Base-by-base conservation (phyloP, 2,797 vertebrate genomes). In the Austrolebias charrua region DNA sequence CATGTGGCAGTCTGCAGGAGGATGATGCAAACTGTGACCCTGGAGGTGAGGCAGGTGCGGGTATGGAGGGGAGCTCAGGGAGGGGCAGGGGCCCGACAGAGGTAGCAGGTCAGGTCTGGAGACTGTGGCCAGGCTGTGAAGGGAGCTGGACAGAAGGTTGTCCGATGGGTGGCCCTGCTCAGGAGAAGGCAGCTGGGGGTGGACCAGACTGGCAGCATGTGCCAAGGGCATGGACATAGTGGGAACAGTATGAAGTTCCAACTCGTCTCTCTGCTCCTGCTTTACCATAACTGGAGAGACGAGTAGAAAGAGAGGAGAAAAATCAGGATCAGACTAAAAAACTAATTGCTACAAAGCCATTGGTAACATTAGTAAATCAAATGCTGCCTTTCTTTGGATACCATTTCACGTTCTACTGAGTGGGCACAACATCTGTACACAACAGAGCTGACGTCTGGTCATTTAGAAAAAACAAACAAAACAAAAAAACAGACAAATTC, bases 191-290 rank as follows among this genome's bases (percentile, higher is more conserved):
- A 95, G 91, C 84, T 94, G 95, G 81, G 94, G 85, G 80, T 91
- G 91, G 77, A 94, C 91, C 75, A 94, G 81, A 20, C 76, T 87
- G 79, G 90, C 83, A 47, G 90, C 67, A 58, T 92, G 95, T 76
- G 89, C 75, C 78, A 92, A 83, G 68, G 94, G 91, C 84, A 93
- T 88, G 66, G 93, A 84, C 87, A 96, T 82, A 66, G 94, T 88
- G 7, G 94, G 89, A 78, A 93, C 86, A 1, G 92, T 76, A 78
- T 95, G 75, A 76, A 94, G 89, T 83, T 98, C 96, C 89, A 95
- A 85, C 54, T 99, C 96, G 5, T 99, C 96, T 90, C 94, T 91
- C 82, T 94, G 94, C 89, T 98, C 97, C 90, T 96, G 95, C 83
- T 98, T 99, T 87, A 98, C 94, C 91, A 96, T 82, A 78, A 98